Conservation (phyloP, 2,797 vertebrate species). For the Molossus alvarezi region DNA sequence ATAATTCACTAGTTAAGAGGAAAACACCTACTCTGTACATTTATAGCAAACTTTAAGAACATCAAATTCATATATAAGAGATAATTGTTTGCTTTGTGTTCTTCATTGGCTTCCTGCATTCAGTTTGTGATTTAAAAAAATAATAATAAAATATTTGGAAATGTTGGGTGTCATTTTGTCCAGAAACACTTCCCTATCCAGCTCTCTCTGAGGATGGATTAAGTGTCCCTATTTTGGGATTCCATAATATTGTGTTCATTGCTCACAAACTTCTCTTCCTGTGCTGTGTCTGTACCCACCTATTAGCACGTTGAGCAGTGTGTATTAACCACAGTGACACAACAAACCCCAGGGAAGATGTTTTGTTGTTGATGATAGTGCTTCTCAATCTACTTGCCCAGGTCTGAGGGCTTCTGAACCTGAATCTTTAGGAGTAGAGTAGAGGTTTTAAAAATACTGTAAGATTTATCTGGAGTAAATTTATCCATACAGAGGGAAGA, state of each 20-base stretch:
- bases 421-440: not conserved
- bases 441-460: not conserved
- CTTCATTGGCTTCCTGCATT: not conserved
- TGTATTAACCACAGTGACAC: not conserved
- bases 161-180: not conserved
- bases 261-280: not conserved
- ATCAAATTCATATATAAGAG: not conserved
- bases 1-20: constrained; percentile 27
- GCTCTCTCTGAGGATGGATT: not conserved
- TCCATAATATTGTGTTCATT: not conserved
- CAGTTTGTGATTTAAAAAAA: constrained; percentile 12
- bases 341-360: not conserved
- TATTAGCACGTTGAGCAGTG: not conserved
- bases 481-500: not conserved
- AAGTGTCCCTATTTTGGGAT: not conserved
- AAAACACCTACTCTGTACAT: not conserved
- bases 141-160: not conserved
- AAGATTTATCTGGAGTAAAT: constrained; percentile 3
- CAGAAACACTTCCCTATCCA: not conserved
- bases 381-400: not conserved
- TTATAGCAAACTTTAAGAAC: not conserved
- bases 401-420: not conserved
- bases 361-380: not conserved
- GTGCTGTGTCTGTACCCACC: not conserved
- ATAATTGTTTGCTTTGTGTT: not conserved